Base-by-base conservation (phyloP, 2,797 vertebrate species). In the Rhinophrynus dorsalis region DNA sequence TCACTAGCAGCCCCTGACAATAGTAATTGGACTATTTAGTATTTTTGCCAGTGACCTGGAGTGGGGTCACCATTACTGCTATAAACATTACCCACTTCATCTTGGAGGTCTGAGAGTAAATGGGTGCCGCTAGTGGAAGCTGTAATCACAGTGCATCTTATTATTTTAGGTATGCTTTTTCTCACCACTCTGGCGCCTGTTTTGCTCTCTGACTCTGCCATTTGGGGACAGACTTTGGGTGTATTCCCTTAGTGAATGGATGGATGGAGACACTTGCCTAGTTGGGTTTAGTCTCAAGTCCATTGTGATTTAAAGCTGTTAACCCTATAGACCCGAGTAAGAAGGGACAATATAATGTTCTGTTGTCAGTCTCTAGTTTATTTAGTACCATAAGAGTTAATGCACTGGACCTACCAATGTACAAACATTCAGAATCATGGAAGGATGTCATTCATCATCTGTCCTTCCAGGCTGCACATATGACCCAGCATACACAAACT, bases 371-470 rank as follows among this genome's bases (percentile, higher is more conserved):
- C 13, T 58, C 5, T 52, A 6, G 18, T 3, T 21, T 2, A 3
- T 6, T n/a, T 18, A 33, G 21, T 4, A 54, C 15, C 29, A 44
- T 21, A 65, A 37, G 33, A 66, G 69, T 73, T 73, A 73, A 73
- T 20, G 20, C 47, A 12, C 33, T 65, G 68, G 54, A 50, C 26
- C 61, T 58, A 29, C 69, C 44, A 66, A 12, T 42, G 54, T 52
- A 65, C 54, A 51, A 58, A 65, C 48, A 65, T 54, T 59, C 61
- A 65, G 57, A 73, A 51, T 66, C 69, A 65, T 66, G 61, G 69
- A 73, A 73, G 61, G 54, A 33, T 66, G 40, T 73, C 69, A 73
- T 73, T 73, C 61, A 73, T 73, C 69, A 73, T 73, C 50, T 65
- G 60, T 66, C 54, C 61, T 73, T 73, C 61, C 30, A 73, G 55